Evolutionary conservation across 2,888 invertebrate species (phyloP), one percentile per base, ranked within the genome.

Genomic region (Temnothorax rugatulus): DNA sequence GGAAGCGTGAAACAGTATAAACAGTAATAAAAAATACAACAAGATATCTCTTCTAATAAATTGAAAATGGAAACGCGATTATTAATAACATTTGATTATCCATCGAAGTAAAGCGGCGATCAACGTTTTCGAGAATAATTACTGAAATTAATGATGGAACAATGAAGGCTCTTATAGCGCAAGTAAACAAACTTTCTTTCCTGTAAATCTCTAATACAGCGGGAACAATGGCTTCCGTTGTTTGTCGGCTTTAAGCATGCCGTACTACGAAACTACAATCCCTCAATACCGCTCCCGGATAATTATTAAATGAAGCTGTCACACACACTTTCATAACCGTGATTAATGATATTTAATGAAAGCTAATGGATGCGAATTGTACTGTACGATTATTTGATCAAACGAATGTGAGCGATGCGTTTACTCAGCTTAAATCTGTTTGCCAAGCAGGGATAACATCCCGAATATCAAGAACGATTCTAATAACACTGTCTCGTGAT

Each of bases 331-430:
- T 84, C 82, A 44, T 59, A 59, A 52, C 52, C 63, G 75, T 84
- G 82, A 86, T 88, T 76, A 86, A 84, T 73, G 82, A 63, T 77
- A 84, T 79, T 76, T 57, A 64, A 83, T 86, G 61, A 76, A 66
- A 85, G 66, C 79, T 87, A 84, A 87, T 87, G 79, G 75, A 87
- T 54, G 82, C 69, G 71, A 84, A 86, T 85, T 75, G 75, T 74
- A 71, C 59, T 66, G 54, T 64, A 61, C 50, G 38, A 71, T 57
- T 59, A 57, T 83, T 86, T 81, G 71, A 68, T 75, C 81, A 83
- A 50, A 52, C 68, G 68, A 63, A 57, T 74, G 25, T 52, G n/a
- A 61, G 54, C 38, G 66, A 82, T 54, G 69, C 82, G 59, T 76
- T 85, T 87, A 74, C 18, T 41, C 64, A 75, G 59, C 38, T 29